phyloP scores from a whole-genome alignment of 2,797 vertebrate genomes.

The Botia almorhae region DNA sequence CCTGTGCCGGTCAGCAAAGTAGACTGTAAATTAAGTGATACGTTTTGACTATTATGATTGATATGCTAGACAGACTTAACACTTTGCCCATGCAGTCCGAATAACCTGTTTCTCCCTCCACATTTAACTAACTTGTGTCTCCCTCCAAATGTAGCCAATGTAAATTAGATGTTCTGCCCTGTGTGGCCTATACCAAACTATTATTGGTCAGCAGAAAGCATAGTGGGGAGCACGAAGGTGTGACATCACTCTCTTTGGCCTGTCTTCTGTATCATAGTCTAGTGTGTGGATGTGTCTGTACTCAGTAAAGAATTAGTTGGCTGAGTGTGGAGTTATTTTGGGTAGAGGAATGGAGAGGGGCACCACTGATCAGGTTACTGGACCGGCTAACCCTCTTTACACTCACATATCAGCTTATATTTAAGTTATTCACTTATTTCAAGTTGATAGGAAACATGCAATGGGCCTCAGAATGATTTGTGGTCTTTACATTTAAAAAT shows the following conservation, averaged over 20 bases:
- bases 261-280: conserved; percentile 6
- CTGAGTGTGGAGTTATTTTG: conserved; percentile 71
- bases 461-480: background rate
- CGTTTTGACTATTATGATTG: background rate
- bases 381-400: conserved; percentile 41
- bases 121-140: background rate
- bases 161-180: background rate
- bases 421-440: background rate
- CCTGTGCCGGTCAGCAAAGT: background rate
- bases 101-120: background rate
- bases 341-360: conserved; percentile 63
- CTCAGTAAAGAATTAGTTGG: conserved; percentile 33
- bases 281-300: conserved; percentile 32
- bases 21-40: background rate
- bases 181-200: conserved; percentile 14
- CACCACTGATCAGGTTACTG: conserved; percentile 68
- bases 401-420: conserved; percentile 26
- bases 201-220: conserved; percentile 9
- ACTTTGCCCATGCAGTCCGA: background rate
- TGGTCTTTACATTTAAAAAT: too few relatives aligned
- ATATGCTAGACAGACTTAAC: background rate
- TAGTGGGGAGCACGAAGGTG: background rate
- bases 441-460: background rate
- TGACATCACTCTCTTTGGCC: conserved; percentile 37
- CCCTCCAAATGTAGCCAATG: conserved; percentile 1